Conservation (phyloP, 1,140 invertebrate genomes). For the Caenorhabditis briggsae region DNA sequence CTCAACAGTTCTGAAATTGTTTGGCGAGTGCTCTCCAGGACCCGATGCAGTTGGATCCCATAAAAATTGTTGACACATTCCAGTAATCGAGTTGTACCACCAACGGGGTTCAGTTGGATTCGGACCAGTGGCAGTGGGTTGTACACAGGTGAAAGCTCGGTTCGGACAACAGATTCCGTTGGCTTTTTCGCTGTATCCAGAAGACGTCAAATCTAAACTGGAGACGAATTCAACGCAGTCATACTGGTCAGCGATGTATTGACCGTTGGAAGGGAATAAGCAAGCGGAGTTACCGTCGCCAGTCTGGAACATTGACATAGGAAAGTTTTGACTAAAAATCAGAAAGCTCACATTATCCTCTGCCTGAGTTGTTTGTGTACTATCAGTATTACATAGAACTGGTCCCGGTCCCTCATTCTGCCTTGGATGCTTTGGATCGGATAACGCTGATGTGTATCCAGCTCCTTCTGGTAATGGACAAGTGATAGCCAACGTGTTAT, state of each 20-base stretch:
- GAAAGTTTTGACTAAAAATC: too few relatives aligned
- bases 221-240: conserved; percentile 68
- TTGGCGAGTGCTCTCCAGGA: conserved; percentile 65
- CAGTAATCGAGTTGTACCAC: conserved; percentile 67
- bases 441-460: conserved; percentile 66
- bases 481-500: conserved; percentile 66
- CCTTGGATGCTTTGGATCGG: conserved; percentile 65
- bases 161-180: conserved; percentile 68
- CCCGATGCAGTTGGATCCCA: conserved; percentile 66
- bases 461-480: conserved; percentile 68
- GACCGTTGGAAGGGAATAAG: conserved; percentile 65
- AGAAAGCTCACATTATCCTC: conserved; percentile 56
- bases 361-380: conserved; percentile 51
- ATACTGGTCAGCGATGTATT: conserved; percentile 65
- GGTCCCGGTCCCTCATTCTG: conserved; percentile 66
- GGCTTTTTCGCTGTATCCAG: conserved; percentile 64
- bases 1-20: conserved; percentile 67
- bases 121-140: conserved; percentile 68
- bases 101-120: conserved; percentile 68
- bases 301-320: too few relatives aligned
- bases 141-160: conserved; percentile 65
- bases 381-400: conserved; percentile 65
- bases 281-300: conserved; percentile 64
- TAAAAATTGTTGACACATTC: conserved; percentile 66
- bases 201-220: conserved; percentile 60